Conservation (phyloP, 2,888 invertebrate species). For the Athalia cordata region DNA sequence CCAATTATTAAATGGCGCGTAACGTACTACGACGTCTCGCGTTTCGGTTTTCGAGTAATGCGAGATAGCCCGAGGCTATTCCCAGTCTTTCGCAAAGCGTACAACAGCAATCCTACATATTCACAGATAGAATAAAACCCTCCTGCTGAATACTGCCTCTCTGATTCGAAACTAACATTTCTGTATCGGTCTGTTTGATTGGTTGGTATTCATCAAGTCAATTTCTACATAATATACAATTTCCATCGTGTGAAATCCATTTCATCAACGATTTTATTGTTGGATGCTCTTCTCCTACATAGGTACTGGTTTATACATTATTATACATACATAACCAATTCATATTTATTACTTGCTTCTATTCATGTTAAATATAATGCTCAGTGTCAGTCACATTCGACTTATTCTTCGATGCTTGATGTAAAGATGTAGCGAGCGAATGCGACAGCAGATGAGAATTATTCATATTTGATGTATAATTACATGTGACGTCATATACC, state of each 20-base stretch:
- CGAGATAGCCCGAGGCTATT: conserved; percentile 26
- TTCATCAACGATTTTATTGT: conserved; percentile 13
- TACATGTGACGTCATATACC: not conserved
- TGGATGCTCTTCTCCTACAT: conserved; percentile 19
- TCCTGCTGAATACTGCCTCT: conserved; percentile 32
- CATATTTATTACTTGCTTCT: conserved; percentile 6
- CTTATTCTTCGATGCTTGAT: conserved; percentile 18
- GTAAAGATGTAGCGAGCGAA: conserved; percentile 12
- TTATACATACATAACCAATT: no score
- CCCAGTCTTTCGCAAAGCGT: conserved; percentile 14
- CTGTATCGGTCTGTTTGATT: conserved; percentile 7
- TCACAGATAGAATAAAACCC: not conserved
- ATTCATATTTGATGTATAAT: no score
- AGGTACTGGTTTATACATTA: no score
- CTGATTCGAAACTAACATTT: conserved; percentile 13
- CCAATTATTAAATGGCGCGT: conserved; percentile 27
- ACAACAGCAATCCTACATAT: not conserved
- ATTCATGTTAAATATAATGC: not conserved
- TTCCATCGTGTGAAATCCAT: not conserved
- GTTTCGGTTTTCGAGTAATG: not conserved
- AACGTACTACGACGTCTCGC: not conserved
- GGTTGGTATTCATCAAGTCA: not conserved
- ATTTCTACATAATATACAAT: not conserved
- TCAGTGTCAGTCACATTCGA: conserved; percentile 28
- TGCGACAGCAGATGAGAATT: conserved; percentile 3